Percentiles rank a stretch among this genome's conserved stretches.
phyloP scores from a whole-genome alignment of 2,113 vertebrate genomes.

The Perca fluviatilis region DNA sequence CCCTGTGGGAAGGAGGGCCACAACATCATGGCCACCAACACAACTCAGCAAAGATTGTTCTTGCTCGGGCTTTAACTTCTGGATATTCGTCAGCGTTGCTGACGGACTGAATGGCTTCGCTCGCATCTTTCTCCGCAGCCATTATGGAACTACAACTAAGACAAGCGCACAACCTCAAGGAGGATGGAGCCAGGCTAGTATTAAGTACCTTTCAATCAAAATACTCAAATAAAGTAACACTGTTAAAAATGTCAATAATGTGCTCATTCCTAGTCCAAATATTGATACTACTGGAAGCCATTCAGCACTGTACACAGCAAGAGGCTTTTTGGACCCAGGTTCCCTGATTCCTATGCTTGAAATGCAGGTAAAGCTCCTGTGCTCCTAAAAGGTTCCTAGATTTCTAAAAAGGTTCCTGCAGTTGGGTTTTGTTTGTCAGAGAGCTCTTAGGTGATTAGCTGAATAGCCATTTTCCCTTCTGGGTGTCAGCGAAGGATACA shows the following conservation, averaged over 20 bases:
- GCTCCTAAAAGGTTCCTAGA: background rate
- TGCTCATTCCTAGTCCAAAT: background rate
- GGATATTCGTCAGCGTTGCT: too few relatives aligned
- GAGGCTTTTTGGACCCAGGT: background rate
- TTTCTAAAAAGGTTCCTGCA: background rate
- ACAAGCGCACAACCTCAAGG: too few relatives aligned
- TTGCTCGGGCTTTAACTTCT: too few relatives aligned
- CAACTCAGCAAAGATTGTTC: too few relatives aligned
- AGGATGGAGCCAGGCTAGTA: too few relatives aligned
- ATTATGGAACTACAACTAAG: too few relatives aligned
- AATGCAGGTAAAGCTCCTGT: background rate
- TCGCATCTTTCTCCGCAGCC: too few relatives aligned
- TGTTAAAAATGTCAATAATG: background rate
- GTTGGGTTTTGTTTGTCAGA: background rate
- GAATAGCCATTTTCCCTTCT: background rate
- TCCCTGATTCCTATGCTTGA: background rate
- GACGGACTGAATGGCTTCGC: too few relatives aligned
- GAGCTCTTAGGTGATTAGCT: background rate
- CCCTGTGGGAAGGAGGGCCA: too few relatives aligned
- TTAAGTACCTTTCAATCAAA: background rate
- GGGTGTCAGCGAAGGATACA: slow-evolving; percentile 19
- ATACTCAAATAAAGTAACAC: background rate
- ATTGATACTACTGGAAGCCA: background rate
- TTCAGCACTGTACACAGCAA: background rate
- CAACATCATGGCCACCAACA: too few relatives aligned